Conservation (phyloP, 2,888 invertebrate genomes). For the Schizaphis graminum region DNA sequence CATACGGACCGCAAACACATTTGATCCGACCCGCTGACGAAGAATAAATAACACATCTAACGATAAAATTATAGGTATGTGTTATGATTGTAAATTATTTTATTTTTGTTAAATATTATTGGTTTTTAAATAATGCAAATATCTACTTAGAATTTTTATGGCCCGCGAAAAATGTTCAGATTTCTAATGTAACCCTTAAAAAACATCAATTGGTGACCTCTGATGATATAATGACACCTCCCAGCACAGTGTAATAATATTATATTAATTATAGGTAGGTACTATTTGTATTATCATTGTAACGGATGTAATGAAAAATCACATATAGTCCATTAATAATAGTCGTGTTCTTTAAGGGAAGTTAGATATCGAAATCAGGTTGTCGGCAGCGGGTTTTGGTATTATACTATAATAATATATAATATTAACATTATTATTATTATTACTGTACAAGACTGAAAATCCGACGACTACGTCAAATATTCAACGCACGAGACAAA, state of each 20-base stretch:
- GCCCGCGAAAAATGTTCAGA: too few relatives aligned
- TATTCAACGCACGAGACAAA: background rate
- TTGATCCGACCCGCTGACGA: too few relatives aligned
- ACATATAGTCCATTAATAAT: background rate
- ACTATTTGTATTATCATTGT: background rate
- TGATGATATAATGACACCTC: background rate
- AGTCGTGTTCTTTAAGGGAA: background rate
- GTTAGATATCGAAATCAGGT: background rate
- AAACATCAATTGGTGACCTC: too few relatives aligned
- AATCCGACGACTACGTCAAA: background rate
- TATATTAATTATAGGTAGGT: background rate
- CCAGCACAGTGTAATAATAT: background rate
- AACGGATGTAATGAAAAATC: background rate
- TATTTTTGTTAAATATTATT: too few relatives aligned
- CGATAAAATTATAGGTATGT: too few relatives aligned
- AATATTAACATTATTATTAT: background rate
- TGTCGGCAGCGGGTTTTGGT: background rate
- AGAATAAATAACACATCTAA: too few relatives aligned
- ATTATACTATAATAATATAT: background rate
- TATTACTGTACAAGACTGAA: background rate
- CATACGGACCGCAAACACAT: too few relatives aligned
- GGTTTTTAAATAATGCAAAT: too few relatives aligned
- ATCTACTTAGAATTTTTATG: too few relatives aligned
- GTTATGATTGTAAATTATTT: too few relatives aligned
- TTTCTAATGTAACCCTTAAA: too few relatives aligned